These are phyloP conservation scores for Calycopis cecrops DNA, from an alignment of 1,140 invertebrate genomes.

Conservation along the genomic window DNA sequence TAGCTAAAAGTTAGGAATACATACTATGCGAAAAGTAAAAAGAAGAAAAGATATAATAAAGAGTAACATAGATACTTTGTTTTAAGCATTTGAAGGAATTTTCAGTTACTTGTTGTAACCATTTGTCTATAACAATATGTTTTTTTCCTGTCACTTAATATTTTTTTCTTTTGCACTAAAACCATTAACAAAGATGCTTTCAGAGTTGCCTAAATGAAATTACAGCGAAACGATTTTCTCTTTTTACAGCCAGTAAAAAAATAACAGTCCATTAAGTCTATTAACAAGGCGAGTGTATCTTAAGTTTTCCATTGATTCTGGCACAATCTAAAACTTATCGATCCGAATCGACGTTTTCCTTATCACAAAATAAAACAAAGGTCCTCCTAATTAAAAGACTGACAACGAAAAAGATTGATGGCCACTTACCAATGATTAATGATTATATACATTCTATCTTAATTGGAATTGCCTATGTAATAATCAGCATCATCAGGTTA, in stretches of 20 bases:
- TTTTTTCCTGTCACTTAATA: no score
- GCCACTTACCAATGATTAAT: constrained; percentile 5
- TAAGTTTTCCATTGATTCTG: background rate
- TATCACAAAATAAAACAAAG: constrained; percentile 12
- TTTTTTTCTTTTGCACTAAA: no score
- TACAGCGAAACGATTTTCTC: background rate
- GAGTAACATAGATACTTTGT: no score
- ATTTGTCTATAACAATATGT: no score
- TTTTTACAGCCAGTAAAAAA: constrained; percentile 3
- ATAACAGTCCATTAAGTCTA: constrained; percentile 7
- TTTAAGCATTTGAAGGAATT: no score
- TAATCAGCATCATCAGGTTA: no score
- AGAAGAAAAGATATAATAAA: no score
- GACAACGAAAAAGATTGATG: constrained; percentile 8
- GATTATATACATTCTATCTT: constrained; percentile 8
- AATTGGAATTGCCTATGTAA: constrained; percentile 5
- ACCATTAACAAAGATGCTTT: no score
- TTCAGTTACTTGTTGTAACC: no score
- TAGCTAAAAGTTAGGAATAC: no score
- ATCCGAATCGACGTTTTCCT: constrained; percentile 10
- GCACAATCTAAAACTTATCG: background rate
- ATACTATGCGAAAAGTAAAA: no score
- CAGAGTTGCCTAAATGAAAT: no score
- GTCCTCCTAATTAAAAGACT: constrained; percentile 11
- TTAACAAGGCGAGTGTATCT: constrained; percentile 3